Evolutionary conservation across 1,140 invertebrate genomes (phyloP), one percentile per base, ranked within the genome.

Genomic region (Zaprionus nigranus): DNA sequence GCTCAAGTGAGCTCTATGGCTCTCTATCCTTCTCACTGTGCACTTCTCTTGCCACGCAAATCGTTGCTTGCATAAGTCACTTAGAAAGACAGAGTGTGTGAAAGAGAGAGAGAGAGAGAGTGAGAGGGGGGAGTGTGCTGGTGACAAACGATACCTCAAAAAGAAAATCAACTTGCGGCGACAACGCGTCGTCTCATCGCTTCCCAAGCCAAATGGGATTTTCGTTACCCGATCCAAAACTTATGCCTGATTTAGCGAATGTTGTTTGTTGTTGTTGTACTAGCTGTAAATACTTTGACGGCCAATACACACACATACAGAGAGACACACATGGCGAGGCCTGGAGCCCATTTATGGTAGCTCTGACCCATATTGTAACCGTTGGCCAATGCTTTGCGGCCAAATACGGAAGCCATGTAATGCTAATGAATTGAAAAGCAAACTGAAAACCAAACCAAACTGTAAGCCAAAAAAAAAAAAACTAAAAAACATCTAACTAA

Each of bases 401-500:
- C 81, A 88, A 85, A 88, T 88, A 88, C 84, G 84, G 84, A 88
- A 90, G 84, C 85, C 75, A 65, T 90, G 85, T 79, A 88, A 85
- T 90, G 85, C 84, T 88, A 90, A 88, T 90, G 85, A 88, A 90
- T 88, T 78, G 65, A 81, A 80, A 70, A 64, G 70, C 69, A 65
- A 80, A 49, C 36, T 46, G 77, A 62, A 65, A 26, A 64, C 62
- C 26, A 34, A 75, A 79, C 6, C 43, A 6, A 56, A 61, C 24
- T 20, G 28, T 57, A 66, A 26, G 38, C 75, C 66, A 75, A 82
- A 79, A 75, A 70, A 40, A 20, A 20, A 46, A 49, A 20, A 62
- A 54, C 3, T n/a, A 12, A 62, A 26, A 60, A 58, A 67, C 17
- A 22, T 15, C 15, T 4, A 58, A 34, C 17, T n/a, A 34, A 46